A percentile compares a stretch with the other conserved stretches of the same genome.
phyloP scores from a whole-genome alignment of 2,113 vertebrate genomes.

The Neodon shergylaensis region DNA sequence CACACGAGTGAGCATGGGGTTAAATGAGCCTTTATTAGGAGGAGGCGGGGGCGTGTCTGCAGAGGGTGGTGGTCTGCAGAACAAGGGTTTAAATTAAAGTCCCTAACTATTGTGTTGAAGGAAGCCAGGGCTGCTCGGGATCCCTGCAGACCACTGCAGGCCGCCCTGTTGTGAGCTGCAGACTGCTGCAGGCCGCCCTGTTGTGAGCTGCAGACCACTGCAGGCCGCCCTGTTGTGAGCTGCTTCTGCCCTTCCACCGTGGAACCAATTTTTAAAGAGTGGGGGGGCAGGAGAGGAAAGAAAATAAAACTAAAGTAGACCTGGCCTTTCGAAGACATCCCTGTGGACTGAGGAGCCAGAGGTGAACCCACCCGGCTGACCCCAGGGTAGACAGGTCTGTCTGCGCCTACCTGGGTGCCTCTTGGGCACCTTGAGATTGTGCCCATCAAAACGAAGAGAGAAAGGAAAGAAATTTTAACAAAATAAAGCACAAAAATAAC shows the following conservation, averaged over 20 bases:
- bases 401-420: not conserved
- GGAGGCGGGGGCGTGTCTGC: conserved; percentile 77
- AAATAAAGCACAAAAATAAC: conserved; percentile 60
- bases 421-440: not conserved
- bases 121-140: conserved; percentile 72
- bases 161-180: not conserved
- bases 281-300: not conserved
- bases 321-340: conserved; percentile 66
- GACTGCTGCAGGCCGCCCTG: not conserved
- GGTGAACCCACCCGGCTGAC: not conserved
- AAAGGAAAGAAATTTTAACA: conserved; percentile 68
- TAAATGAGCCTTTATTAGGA: conserved; percentile 89
- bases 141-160: not conserved
- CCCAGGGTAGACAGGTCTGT: not conserved
- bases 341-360: conserved; percentile 55
- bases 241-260: conserved; percentile 30
- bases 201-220: too few relatives aligned
- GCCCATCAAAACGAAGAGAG: conserved; percentile 65
- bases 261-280: conserved; percentile 60
- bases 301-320: conserved; percentile 56
- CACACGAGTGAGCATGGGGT: conserved; percentile 81
- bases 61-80: conserved; percentile 57
- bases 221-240: not conserved
- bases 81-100: conserved; percentile 76
- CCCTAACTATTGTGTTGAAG: conserved; percentile 73